Conservation (phyloP, 2,797 vertebrate genomes). For the Phalloptychus januarius region DNA sequence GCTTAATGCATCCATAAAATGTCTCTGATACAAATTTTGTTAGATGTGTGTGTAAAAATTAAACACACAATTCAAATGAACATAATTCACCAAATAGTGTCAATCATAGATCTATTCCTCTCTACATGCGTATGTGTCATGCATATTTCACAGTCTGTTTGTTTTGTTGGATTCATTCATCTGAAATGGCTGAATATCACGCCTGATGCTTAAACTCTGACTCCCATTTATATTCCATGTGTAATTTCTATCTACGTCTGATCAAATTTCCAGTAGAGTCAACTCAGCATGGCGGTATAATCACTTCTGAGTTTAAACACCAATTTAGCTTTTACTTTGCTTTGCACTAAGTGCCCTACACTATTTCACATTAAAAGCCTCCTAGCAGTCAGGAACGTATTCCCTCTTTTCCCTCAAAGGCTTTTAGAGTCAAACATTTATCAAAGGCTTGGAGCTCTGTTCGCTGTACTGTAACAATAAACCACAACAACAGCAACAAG, state of each 20-base stretch:
- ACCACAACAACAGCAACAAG: slow-evolving; percentile 2
- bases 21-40: neutral
- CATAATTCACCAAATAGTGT: neutral
- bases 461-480: neutral
- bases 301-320: slow-evolving; percentile 1
- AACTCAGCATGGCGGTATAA: neutral
- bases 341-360: neutral
- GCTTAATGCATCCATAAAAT: neutral
- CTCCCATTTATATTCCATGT: neutral
- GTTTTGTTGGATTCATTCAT: neutral
- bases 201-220: neutral
- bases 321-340: neutral
- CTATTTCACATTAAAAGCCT: slow-evolving; percentile 12
- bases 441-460: neutral
- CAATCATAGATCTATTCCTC: neutral
- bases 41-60: neutral
- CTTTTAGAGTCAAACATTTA: slow-evolving; percentile 6
- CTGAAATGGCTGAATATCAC: neutral
- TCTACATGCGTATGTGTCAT: neutral
- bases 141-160: neutral
- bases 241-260: neutral
- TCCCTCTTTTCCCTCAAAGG: neutral
- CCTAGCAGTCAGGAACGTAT: neutral
- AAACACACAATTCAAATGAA: neutral
- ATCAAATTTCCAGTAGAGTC: neutral